Conservation (phyloP, 2,113 vertebrate genomes). For the Python bivittatus region DNA sequence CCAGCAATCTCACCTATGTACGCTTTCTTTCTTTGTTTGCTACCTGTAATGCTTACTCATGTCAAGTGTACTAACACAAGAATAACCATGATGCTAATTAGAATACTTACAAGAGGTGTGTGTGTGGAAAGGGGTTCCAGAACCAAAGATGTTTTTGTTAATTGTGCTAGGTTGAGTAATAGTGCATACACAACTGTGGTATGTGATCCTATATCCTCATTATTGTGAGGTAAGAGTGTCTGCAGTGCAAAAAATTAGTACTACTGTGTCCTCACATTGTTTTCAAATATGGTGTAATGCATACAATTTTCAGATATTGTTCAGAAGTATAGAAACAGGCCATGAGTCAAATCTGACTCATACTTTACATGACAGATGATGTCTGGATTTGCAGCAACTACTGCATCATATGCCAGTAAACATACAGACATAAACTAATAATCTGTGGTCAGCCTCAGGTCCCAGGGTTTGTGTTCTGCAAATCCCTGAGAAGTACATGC, state of each 20-base stretch:
- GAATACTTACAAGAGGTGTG: not conserved
- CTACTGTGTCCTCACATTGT: not conserved
- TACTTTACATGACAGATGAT: not conserved
- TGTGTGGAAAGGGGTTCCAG: slow-evolving; percentile 6
- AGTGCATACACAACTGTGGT: not conserved
- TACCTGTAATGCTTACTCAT: not conserved
- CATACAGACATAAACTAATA: not conserved
- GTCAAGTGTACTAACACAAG: not conserved
- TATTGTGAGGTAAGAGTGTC: not conserved
- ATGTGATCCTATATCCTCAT: not conserved
- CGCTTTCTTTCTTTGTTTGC: not conserved
- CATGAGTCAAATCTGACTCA: not conserved
- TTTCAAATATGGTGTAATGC: not conserved
- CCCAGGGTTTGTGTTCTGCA: not conserved
- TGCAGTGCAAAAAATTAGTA: not conserved
- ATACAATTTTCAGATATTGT: not conserved
- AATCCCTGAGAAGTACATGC: not conserved
- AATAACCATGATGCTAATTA: not conserved
- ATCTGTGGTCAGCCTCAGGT: not conserved
- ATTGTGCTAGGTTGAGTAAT: not conserved
- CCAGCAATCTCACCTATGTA: not conserved
- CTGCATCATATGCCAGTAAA: not conserved
- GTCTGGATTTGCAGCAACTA: not conserved
- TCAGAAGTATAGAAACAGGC: not conserved
- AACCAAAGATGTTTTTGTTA: slow-evolving; percentile 11